A percentile compares a stretch with the other conserved stretches of the same genome.
Evolutionary conservation across 2,888 invertebrate genomes (phyloP).

Genomic region (Lasioglossum malachurum): DNA sequence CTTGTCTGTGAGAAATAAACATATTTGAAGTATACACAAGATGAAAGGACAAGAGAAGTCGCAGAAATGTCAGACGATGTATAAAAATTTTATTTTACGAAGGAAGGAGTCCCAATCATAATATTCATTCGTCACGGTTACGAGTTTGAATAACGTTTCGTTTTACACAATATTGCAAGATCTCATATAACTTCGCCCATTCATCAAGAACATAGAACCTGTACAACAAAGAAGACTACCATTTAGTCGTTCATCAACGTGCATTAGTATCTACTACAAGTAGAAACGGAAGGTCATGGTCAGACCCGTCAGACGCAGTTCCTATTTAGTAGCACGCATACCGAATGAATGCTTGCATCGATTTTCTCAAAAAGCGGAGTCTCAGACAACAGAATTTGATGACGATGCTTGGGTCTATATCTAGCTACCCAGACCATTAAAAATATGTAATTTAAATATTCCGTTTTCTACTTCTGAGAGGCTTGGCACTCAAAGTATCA

Average conservation of each 20-base stretch:
- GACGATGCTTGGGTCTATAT: background rate
- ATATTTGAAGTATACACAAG: background rate
- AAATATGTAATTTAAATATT: background rate
- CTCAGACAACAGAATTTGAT: background rate
- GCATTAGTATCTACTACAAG: background rate
- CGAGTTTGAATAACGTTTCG: background rate
- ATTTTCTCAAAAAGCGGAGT: background rate
- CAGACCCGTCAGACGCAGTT: background rate
- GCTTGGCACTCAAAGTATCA: background rate
- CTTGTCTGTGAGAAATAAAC: background rate
- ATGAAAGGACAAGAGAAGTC: background rate
- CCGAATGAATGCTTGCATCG: background rate
- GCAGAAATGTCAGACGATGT: background rate
- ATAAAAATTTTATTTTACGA: background rate
- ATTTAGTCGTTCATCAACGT: background rate
- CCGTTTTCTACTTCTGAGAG: background rate
- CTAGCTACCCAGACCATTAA: background rate
- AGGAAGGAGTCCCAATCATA: background rate
- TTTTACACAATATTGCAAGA: background rate
- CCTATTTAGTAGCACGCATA: background rate
- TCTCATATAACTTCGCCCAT: background rate
- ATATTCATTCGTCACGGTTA: background rate
- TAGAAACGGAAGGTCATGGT: background rate
- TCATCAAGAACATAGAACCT: background rate
- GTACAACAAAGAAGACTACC: background rate